These are phyloP conservation scores for Struthidea cinerea DNA, from an alignment of 2,113 vertebrate genomes.

Conservation along the genomic window DNA sequence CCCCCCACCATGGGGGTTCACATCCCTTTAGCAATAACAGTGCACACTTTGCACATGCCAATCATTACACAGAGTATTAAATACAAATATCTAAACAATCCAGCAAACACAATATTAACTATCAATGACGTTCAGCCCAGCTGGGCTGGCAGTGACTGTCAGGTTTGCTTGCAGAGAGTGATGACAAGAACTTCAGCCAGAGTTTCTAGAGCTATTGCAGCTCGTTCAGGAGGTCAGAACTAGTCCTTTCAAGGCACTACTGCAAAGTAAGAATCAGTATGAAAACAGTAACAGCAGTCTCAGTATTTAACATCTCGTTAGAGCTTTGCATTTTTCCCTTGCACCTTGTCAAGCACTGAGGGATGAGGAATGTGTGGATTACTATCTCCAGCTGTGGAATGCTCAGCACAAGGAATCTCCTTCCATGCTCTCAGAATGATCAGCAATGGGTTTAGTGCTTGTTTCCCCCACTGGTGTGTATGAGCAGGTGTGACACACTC, in stretches of 20 bases:
- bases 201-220: neutral
- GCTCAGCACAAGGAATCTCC: neutral
- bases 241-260: neutral
- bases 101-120: neutral
- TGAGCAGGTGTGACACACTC: constrained; percentile 29
- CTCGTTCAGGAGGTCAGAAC: neutral
- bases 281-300: neutral
- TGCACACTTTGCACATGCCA: neutral
- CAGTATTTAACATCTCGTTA: neutral
- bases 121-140: neutral
- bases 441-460: constrained; percentile 14
- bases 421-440: constrained; percentile 1
- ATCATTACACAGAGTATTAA: neutral
- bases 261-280: neutral
- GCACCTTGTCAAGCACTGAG: constrained; percentile 3
- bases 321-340: neutral
- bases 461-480: neutral
- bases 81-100: neutral
- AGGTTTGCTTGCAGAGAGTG: neutral
- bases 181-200: constrained; percentile 28
- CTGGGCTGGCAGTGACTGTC: neutral
- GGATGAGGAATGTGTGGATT: constrained; percentile 39
- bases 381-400: neutral
- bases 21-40: neutral
- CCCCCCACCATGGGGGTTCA: neutral